Evolutionary conservation across 2,888 invertebrate genomes (phyloP), one percentile per base, ranked within the genome.

Genomic region (Julus scandinavius): DNA sequence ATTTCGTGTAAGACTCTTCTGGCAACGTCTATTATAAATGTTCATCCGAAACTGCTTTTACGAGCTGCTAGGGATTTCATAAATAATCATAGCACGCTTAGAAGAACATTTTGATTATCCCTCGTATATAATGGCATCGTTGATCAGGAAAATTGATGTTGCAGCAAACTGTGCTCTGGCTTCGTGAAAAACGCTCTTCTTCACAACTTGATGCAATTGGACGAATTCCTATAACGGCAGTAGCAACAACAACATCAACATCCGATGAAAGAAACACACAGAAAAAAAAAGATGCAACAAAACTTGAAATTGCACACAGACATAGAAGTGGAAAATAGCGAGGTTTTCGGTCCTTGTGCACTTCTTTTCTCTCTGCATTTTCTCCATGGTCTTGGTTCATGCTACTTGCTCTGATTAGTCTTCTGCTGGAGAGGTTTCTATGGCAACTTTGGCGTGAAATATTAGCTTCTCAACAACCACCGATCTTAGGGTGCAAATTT

Each of bases 31-130:
- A 72, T 72, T 72, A 72, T 72, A 29, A 72, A 72, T 72, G 72
- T 72, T 72, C 72, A 72, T 72, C 72, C 29, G 29, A 72, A 9
- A n/a, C 72, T 72, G 29, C 29, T 72, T 72, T 72, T 72, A 72
- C 72, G 72, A 72, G 72, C 72, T 72, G 72, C 72, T 72, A 72
- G 72, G 72, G 72, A 72, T 72, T 72, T 72, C 72, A 72, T 72
- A 72, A 72, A 72, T 72, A 72, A 72, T 72, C 72, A 72, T 72
- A 72, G 72, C 72, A 72, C 72, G 72, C 72, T 72, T 72, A 72
- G 72, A 72, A 72, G 72, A 72, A 72, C 72, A 72, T 72, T 72
- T 72, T 72, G 72, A 72, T 72, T 72, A 72, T 72, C 72, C 72
- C 72, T 72, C 29, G 7, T 72, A 20, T 72, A 72, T 72, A 72